Evolutionary conservation across 2,797 vertebrate species (phyloP).

Genomic region (Urosaurus nigricauda): DNA sequence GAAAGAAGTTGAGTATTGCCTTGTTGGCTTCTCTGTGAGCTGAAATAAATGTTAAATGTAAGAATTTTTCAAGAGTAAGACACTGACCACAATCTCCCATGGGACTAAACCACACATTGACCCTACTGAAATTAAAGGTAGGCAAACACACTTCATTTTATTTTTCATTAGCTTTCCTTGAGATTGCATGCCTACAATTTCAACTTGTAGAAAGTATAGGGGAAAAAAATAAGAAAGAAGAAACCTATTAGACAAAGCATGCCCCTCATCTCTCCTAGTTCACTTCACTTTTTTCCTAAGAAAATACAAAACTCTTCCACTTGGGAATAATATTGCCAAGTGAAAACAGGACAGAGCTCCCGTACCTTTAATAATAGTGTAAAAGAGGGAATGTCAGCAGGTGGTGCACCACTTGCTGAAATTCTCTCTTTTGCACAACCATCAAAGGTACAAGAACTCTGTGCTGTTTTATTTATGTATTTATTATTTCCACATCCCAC

Average conservation of each 20-base stretch:
- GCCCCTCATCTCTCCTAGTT: not conserved
- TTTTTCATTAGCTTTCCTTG: not conserved
- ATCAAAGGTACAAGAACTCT: too few species aligned
- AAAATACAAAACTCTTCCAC: not conserved
- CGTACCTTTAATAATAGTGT: too few species aligned
- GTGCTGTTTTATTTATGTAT: too few species aligned
- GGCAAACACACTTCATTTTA: not conserved
- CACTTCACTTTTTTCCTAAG: not conserved
- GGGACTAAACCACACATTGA: not conserved
- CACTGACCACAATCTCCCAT: not conserved
- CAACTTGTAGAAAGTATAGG: not conserved
- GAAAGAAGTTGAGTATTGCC: constrained; percentile 52
- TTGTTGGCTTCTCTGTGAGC: constrained; percentile 44
- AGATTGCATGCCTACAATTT: not conserved
- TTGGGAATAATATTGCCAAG: too few species aligned
- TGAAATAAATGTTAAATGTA: not conserved
- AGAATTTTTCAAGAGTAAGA: not conserved
- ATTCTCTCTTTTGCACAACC: too few species aligned
- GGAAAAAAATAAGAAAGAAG: not conserved
- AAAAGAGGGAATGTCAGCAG: too few species aligned
- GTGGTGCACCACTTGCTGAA: too few species aligned
- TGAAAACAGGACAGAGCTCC: too few species aligned
- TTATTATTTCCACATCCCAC: too few species aligned
- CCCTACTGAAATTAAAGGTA: not conserved
- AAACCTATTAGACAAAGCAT: not conserved